These are phyloP conservation scores for Chelonus insularis DNA, from an alignment of 1,140 invertebrate species.

Conservation along the genomic window DNA sequence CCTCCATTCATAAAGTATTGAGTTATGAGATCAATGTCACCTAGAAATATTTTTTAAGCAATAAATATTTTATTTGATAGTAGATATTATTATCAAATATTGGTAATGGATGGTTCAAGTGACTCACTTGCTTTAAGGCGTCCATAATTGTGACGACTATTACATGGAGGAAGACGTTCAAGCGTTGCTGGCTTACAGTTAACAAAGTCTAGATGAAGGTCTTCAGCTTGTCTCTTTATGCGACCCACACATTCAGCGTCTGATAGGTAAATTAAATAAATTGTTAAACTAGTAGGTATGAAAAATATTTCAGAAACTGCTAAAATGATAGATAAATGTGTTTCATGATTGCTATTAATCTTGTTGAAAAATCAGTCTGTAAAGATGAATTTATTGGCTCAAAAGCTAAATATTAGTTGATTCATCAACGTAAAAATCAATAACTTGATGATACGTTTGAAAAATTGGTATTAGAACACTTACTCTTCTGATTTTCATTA, in stretches of 20 bases:
- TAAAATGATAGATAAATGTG: too few species aligned
- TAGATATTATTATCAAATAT: too few species aligned
- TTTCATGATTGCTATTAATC: too few species aligned
- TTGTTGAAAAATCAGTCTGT: too few species aligned
- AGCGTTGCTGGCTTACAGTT: conserved; percentile 21
- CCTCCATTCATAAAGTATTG: conserved; percentile 46
- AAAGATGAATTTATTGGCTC: too few species aligned
- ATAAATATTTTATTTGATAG: too few species aligned
- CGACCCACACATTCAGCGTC: conserved; percentile 1
- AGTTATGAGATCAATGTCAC: conserved; percentile 39
- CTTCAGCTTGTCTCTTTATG: conserved; percentile 25
- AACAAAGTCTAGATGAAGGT: conserved; percentile 18
- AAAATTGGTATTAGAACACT: too few species aligned
- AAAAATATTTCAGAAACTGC: background rate
- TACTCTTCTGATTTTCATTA: conserved; percentile 28
- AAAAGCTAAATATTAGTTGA: too few species aligned
- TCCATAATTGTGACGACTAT: background rate
- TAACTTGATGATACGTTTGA: too few species aligned
- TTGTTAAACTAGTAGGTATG: background rate
- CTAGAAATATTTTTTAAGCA: too few species aligned
- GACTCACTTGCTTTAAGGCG: background rate
- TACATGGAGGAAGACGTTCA: conserved; percentile 27
- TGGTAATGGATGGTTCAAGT: too few species aligned
- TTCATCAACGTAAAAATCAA: too few species aligned
- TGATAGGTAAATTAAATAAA: background rate